phyloP scores from a whole-genome alignment of 2,113 vertebrate genomes.

The Opisthocomus hoazin region DNA sequence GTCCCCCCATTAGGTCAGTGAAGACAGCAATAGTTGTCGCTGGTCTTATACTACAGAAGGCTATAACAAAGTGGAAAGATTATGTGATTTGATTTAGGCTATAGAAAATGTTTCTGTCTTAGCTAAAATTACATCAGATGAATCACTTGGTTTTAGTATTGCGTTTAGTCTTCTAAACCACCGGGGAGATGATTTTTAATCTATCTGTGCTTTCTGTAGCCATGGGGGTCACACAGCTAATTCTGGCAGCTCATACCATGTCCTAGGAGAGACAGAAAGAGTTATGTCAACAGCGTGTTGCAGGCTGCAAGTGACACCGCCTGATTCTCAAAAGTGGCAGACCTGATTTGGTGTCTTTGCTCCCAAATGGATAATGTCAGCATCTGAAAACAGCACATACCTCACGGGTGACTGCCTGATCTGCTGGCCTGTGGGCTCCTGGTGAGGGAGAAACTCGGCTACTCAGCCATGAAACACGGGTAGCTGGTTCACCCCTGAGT shows the following conservation, averaged over 20 bases:
- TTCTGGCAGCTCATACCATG: not conserved
- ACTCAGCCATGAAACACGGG: not conserved
- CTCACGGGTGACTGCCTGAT: not conserved
- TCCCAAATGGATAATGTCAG: not conserved
- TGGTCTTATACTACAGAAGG: not conserved
- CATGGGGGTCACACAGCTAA: not conserved
- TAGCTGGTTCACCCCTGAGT: not conserved
- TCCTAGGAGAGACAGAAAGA: not conserved
- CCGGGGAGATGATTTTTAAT: not conserved
- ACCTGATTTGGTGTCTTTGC: not conserved
- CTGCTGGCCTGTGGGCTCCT: not conserved
- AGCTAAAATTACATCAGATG: not conserved
- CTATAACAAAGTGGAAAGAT: not conserved
- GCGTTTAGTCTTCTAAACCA: not conserved
- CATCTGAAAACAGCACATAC: accelerated
- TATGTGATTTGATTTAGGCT: not conserved
- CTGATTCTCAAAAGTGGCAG: not conserved
- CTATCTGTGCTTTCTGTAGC: not conserved
- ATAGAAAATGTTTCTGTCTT: not conserved
- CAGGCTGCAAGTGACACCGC: accelerated
- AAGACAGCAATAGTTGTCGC: not conserved
- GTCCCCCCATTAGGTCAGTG: not conserved
- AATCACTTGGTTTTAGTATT: not conserved
- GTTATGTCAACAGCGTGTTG: accelerated
- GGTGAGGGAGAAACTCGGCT: not conserved